Evolutionary conservation across 2,888 invertebrate species (phyloP), one percentile per base, ranked within the genome.

Genomic region (Drosophila neonasuta): DNA sequence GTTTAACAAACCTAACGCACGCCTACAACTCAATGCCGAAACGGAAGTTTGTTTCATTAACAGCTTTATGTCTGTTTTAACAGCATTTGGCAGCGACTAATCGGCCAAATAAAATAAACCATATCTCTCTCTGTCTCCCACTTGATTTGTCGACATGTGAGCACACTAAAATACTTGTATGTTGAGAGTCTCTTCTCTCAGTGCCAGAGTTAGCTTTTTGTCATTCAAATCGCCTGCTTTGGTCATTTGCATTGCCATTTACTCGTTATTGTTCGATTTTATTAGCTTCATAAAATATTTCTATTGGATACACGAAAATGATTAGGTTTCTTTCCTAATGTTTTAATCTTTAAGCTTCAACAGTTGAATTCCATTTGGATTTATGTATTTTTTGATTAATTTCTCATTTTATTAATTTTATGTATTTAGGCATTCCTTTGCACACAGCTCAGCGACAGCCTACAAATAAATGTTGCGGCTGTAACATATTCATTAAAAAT

Each of bases 181-280:
- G 34, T 36, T n/a, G 11, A n/a, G 13, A 20, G 20, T 36, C 34
- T 44, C 9, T 42, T 20, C n/a, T 52, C 5, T 46, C 20, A 70
- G 58, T 61, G 55, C 57, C 20, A 9, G 24, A 24, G 13, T 57
- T 29, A 2, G 34, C 42, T 56, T 41, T 71, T 78, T 75, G 72
- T 78, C 78, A 77, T 77, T 77, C 75, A 78, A 77, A 77, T 77
- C 72, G 69, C 63, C 78, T 72, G 66, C 72, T 68, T 50, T 51
- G 17, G 41, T 44, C 60, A 56, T 72, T 56, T 63, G 54, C 63
- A 59, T 68, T 68, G 59, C 59, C 59, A 59, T 74, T 66, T 42
- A 48, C 49, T 65, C 32, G 65, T 55, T 56, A 61, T 58, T 60
- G 62, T 66, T 71, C 61, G 52, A 48, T 72, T 77, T 77, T 74